Evolutionary conservation across 2,888 invertebrate genomes (phyloP).

Genomic region (Lepidochrysops patricia): DNA sequence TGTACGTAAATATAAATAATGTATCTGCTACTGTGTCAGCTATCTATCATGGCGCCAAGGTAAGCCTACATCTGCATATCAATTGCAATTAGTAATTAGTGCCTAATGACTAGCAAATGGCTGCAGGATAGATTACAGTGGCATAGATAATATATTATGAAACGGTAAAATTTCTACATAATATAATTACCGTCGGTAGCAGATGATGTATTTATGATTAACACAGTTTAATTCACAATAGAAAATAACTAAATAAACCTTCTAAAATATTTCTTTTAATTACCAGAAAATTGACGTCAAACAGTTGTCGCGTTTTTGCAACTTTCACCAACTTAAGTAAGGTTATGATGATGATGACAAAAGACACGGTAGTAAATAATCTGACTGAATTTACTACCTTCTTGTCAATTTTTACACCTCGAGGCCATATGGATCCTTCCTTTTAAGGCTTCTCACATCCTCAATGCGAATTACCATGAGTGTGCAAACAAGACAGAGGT

Average conservation of each 20-base stretch:
- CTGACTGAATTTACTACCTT: neutral
- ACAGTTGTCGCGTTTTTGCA: too few species aligned
- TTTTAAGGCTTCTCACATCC: slow-evolving; percentile 12
- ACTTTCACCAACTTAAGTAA: neutral
- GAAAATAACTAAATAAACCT: too few species aligned
- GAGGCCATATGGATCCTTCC: neutral
- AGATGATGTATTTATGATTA: too few species aligned
- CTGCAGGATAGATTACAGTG: neutral
- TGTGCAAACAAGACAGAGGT: slow-evolving; percentile 3
- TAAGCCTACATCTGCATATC: neutral
- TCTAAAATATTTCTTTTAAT: too few species aligned
- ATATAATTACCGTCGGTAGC: too few species aligned
- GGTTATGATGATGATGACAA: neutral
- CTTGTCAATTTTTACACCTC: neutral
- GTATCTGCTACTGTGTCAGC: neutral
- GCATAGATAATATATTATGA: neutral
- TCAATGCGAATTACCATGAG: slow-evolving; percentile 5
- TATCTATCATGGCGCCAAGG: neutral
- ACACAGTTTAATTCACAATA: too few species aligned
- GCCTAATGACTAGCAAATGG: neutral
- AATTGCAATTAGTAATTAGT: slow-evolving; percentile 2
- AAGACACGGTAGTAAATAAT: neutral
- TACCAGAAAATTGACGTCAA: too few species aligned
- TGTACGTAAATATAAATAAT: neutral
- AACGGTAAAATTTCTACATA: too few species aligned